Evolutionary conservation across 2,113 vertebrate species (phyloP), one percentile per base, ranked within the genome.

Genomic region (Silurus glanis): DNA sequence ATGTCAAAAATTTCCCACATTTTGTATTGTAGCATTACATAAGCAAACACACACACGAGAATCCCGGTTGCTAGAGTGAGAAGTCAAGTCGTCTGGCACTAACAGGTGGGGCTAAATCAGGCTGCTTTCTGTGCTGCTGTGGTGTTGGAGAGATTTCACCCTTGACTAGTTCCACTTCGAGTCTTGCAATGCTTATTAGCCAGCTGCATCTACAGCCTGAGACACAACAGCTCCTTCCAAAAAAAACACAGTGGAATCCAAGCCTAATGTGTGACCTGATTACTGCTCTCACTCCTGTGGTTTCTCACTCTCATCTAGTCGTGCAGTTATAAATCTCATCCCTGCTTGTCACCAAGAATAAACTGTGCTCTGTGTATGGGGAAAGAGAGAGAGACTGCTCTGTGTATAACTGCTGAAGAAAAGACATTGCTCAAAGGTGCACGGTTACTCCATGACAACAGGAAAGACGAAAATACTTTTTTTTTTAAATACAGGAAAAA

Each of bases 371-470:
- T 86, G 82, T 85, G 88, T 88, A 79, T 76, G 67, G 59, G 76
- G 49, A 72, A 55, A 56, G 82, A 87, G n/a, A 37, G 47, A 85
- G 78, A 51, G 47, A 25, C 49, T 66, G 25, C 80, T 56, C 62
- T 86, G 69, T 74, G 82, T 51, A 72, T 67, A 58, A 59, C 21
- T 59, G 56, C 67, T 12, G 9, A 88, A 88, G 55, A 85, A 91
- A 90, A 89, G 59, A 84, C 90, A 91, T 92, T 91, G 86, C 91
- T 85, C 84, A 56, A 76, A 79, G 79, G 85, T 82, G 83, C 81
- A 45, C 74, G 80, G 76, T 87, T 88, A 79, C 87, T 91, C 87
- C 90, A 89, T 90, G 88, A 90, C 89, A 90, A 90, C 90, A 79
- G 47, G 83, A 81, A 55, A 61, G 25, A 64, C 56, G 0, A 72